These are phyloP conservation scores for Cryptocheilus praepositus DNA, from an alignment of 2,888 invertebrate species.

Conservation along the genomic window DNA sequence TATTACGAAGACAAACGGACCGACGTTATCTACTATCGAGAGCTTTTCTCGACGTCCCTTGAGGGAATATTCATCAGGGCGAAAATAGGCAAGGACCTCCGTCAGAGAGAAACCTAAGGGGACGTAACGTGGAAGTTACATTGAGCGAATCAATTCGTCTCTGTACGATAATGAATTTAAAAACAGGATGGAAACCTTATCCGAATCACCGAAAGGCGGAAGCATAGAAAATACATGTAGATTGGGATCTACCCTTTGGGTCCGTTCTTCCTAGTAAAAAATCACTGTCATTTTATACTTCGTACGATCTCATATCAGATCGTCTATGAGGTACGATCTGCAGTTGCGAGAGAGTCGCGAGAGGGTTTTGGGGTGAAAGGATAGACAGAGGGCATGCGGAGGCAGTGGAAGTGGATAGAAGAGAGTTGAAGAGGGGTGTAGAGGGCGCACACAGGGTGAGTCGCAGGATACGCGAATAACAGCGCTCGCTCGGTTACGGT, in stretches of 20 bases:
- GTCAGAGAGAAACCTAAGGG: too few species aligned
- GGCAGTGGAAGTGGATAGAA: neutral
- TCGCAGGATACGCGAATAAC: conserved; percentile 47
- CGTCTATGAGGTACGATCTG: conserved; percentile 24
- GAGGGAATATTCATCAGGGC: conserved; percentile 59
- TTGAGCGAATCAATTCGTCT: too few species aligned
- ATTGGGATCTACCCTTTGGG: neutral
- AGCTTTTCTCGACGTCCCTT: conserved; percentile 46
- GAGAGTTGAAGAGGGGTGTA: neutral
- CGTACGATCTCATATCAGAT: conserved; percentile 22
- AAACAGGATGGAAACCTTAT: too few species aligned
- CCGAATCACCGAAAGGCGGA: too few species aligned
- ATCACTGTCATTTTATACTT: conserved; percentile 21
- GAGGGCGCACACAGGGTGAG: conserved; percentile 14
- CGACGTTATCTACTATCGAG: conserved; percentile 60
- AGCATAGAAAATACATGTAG: too few species aligned
- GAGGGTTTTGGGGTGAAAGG: neutral
- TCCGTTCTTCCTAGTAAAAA: conserved; percentile 2
- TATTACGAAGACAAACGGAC: conserved; percentile 64
- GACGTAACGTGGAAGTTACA: too few species aligned
- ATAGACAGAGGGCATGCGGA: neutral
- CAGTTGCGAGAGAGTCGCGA: conserved; percentile 12
- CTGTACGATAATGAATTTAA: too few species aligned
- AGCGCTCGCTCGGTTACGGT: conserved; percentile 68
- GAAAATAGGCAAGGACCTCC: conserved; percentile 41